Evolutionary conservation across 35 echinoderm and acorn worm genomes (phyloP).

Genomic region (Heliocidaris erythrogramma): DNA sequence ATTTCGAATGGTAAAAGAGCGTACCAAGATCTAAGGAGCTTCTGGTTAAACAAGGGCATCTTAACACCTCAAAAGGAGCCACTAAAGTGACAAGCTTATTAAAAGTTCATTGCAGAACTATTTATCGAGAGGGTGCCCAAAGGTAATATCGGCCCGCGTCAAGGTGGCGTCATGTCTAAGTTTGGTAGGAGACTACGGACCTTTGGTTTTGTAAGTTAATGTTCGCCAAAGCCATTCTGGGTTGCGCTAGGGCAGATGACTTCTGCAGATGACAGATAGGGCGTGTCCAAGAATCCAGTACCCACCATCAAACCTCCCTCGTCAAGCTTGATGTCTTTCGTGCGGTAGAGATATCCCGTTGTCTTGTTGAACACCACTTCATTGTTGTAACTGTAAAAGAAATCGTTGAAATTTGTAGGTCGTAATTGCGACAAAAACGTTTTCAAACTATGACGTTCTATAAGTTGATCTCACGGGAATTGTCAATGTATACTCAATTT

Average conservation of each 20-base stretch:
- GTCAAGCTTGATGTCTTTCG: conserved; percentile 14
- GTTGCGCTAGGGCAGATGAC: not conserved
- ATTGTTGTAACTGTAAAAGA: conserved; percentile 37
- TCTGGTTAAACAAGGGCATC: too few relatives aligned
- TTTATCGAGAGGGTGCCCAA: too few relatives aligned
- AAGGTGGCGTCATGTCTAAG: not conserved
- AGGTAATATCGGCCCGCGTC: not conserved
- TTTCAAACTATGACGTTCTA: too few relatives aligned
- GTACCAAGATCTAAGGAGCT: too few relatives aligned
- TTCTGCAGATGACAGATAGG: conserved; percentile 23
- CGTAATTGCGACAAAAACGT: not conserved
- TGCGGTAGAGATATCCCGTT: conserved; percentile 36
- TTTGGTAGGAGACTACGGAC: too few relatives aligned
- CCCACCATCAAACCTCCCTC: conserved; percentile 39
- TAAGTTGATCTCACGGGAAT: too few relatives aligned
- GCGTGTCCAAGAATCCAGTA: conserved; percentile 24
- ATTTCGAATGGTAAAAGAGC: too few relatives aligned
- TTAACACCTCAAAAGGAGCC: too few relatives aligned
- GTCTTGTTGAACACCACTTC: conserved; percentile 42
- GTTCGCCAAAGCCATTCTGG: not conserved
- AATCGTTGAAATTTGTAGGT: not conserved
- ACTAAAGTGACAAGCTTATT: too few relatives aligned
- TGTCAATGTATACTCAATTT: too few relatives aligned
- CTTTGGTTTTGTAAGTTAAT: not conserved
- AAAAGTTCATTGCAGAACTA: too few relatives aligned